Evolutionary conservation across 2,888 invertebrate genomes (phyloP), one percentile per base, ranked within the genome.

Genomic region (Acanthacorydalis orientalis): DNA sequence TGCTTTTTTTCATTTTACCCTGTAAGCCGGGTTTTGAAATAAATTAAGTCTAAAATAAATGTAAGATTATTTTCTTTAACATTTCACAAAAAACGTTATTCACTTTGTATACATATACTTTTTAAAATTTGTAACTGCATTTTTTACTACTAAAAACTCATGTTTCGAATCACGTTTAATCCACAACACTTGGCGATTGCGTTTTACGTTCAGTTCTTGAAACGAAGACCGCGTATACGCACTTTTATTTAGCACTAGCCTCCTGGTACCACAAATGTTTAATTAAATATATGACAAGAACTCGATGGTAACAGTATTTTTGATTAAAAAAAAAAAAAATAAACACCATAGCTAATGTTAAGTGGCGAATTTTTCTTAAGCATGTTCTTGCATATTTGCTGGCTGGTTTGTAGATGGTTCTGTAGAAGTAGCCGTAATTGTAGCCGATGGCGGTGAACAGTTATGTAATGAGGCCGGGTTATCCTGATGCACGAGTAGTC

Each of bases 401-500:
- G 61, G 51, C 54, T 64, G 60, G 52, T 59, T 61, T 55, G 64
- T 58, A 53, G 23, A 23, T 23, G 57, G 69, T 58, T 54, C 69
- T 65, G 57, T 59, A 60, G 57, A 68, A 63, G 59, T 69, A 54
- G 60, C 67, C 61, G 60, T 60, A 59, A 64, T 70, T 61, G 65
- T 74, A 64, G 65, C 73, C 68, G 61, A 72, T 64, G 67, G 74
- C 64, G 49, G 71, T 67, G 69, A 69, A 51, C 54, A 52, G 53
- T 70, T 62, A 68, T 74, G 59, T 69, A 69, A 32, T 1, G 43
- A 31, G 15, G 52, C 51, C 75, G 76, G 76, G 74, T 74, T 77
- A 64, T 76, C 76, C 64, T 63, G 66, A 53, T 72, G 70, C 74
- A 76, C 75, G 68, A 82, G 75, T 51, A 82, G 71, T 64, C 83